phyloP scores from a whole-genome alignment of 2,797 vertebrate species.

The Pelobates cultripes region DNA sequence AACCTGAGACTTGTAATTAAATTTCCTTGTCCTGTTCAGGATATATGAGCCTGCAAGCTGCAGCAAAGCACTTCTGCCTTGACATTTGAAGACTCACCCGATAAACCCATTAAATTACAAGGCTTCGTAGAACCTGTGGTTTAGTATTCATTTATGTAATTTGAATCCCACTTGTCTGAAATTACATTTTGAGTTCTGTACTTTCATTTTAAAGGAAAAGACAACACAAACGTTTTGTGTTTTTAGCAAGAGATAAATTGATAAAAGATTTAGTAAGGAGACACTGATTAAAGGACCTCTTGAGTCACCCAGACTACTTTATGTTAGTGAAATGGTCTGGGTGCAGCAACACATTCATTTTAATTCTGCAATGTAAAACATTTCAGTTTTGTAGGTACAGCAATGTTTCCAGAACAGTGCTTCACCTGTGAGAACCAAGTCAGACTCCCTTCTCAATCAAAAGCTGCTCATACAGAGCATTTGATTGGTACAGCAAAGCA shows the following conservation, averaged over 20 bases:
- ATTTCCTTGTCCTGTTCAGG: constrained; percentile 28
- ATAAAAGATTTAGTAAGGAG: too few species aligned
- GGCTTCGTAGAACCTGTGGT: background rate
- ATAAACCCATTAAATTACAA: constrained; percentile 12
- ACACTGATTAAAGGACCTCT: too few species aligned
- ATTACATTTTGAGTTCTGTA: background rate
- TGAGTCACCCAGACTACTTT: too few species aligned
- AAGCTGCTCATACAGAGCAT: too few species aligned
- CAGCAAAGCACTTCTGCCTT: constrained; percentile 25
- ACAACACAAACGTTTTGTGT: background rate
- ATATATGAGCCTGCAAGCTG: constrained; percentile 18
- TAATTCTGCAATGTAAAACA: too few species aligned
- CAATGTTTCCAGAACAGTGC: too few species aligned
- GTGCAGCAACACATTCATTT: too few species aligned
- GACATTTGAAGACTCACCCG: constrained; percentile 2
- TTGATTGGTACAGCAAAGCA: too few species aligned
- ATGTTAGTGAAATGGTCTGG: too few species aligned
- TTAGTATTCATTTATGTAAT: background rate
- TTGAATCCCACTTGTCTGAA: background rate
- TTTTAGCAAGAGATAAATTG: background rate
- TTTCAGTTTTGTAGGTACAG: too few species aligned
- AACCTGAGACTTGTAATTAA: constrained; percentile 46
- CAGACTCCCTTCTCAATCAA: too few species aligned
- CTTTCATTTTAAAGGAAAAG: background rate
- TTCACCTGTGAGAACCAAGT: too few species aligned